These are phyloP conservation scores for Murina feae DNA, from an alignment of 2,113 vertebrate genomes.

Conservation along the genomic window DNA sequence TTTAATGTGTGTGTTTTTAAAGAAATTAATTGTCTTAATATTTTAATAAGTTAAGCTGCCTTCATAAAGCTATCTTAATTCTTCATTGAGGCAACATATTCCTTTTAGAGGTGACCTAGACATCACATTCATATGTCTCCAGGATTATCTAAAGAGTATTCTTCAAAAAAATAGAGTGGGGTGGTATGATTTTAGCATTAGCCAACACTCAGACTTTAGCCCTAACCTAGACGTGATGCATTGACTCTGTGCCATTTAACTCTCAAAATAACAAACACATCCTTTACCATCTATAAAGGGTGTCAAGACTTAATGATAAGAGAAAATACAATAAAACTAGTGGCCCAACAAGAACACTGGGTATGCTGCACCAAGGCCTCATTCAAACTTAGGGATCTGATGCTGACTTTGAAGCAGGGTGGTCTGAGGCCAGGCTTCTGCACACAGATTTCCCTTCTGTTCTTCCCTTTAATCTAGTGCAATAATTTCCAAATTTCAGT, in stretches of 20 bases:
- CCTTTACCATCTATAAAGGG: background rate
- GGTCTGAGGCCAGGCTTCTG: background rate
- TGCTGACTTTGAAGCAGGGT: background rate
- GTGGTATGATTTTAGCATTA: background rate
- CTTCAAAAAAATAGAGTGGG: background rate
- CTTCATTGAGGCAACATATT: background rate
- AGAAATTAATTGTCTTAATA: background rate
- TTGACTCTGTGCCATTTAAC: background rate
- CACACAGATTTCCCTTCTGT: background rate
- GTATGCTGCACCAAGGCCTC: background rate
- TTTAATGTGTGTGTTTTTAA: background rate
- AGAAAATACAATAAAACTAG: background rate
- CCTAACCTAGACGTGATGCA: background rate
- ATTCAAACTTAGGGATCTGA: background rate
- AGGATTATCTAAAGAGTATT: background rate
- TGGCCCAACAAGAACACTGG: background rate
- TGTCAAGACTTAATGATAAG: background rate
- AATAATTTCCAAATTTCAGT: background rate
- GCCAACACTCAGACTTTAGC: background rate
- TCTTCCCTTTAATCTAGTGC: background rate
- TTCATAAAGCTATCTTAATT: slow-evolving; percentile 10
- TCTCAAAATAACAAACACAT: slow-evolving; percentile 4
- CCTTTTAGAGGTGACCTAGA: background rate
- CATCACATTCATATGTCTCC: background rate
- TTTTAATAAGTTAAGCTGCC: background rate